Percentiles rank a stretch among this genome's conserved stretches.
phyloP scores from a whole-genome alignment of 2,888 invertebrate genomes.

The Loripinus fragilis region DNA sequence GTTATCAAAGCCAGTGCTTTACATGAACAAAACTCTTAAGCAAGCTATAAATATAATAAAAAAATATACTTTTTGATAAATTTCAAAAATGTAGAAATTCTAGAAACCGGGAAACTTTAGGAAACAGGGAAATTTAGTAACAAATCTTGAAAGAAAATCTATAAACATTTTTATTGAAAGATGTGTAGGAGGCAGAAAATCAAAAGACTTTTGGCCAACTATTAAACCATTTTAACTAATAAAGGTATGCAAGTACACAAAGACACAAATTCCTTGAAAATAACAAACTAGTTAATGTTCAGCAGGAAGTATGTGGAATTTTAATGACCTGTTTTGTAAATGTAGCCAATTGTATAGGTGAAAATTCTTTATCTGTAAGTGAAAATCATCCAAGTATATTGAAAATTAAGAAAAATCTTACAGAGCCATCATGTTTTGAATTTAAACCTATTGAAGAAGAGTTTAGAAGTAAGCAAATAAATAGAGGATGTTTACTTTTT shows the following conservation, averaged over 20 bases:
- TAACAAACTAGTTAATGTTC: constrained; percentile 4
- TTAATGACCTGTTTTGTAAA: constrained; percentile 16
- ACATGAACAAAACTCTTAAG: constrained; percentile 32
- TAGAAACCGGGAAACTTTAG: constrained; percentile 30
- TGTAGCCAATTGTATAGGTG: constrained; percentile 21
- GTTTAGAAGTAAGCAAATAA: not conserved
- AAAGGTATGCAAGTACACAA: constrained; percentile 17
- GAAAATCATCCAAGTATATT: constrained; percentile 24
- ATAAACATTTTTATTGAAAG: constrained; percentile 34
- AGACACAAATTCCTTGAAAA: constrained; percentile 27
- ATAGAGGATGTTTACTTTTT: too few species aligned
- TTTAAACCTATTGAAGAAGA: not conserved
- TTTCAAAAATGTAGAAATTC: constrained; percentile 16
- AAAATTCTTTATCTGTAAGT: constrained; percentile 16
- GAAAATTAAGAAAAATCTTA: too few species aligned
- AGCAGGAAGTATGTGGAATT: constrained; percentile 9
- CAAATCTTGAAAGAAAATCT: constrained; percentile 25
- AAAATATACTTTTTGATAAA: constrained; percentile 30
- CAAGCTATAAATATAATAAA: constrained; percentile 38
- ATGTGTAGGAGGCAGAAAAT: constrained; percentile 30
- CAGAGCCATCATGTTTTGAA: not conserved
- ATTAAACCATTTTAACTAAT: constrained; percentile 41
- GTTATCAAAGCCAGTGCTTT: constrained; percentile 19
- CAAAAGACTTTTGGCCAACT: constrained; percentile 27
- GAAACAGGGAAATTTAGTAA: constrained; percentile 34